These are phyloP conservation scores for Trichosurus vulpecula DNA, from an alignment of 2,797 vertebrate species.

Conservation along the genomic window DNA sequence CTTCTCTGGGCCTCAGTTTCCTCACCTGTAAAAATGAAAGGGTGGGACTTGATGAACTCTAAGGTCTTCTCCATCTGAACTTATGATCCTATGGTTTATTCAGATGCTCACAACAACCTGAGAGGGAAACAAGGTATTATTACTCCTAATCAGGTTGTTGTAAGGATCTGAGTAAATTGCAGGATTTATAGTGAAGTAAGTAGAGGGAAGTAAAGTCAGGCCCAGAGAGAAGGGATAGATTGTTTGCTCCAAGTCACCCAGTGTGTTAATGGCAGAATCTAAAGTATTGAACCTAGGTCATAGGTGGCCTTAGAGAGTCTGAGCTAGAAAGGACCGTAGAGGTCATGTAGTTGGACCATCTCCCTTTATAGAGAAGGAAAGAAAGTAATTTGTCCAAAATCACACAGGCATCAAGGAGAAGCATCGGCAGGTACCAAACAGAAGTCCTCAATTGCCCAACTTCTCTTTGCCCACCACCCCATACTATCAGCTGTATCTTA, in stretches of 20 bases:
- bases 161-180: background rate
- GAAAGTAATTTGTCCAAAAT: background rate
- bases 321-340: background rate
- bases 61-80: background rate
- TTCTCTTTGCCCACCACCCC: background rate
- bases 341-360: background rate
- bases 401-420: background rate
- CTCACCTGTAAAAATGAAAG: background rate
- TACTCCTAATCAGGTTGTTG: background rate
- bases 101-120: background rate
- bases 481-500: background rate
- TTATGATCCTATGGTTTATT: background rate
- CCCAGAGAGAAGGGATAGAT: background rate
- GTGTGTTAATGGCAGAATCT: background rate
- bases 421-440: background rate
- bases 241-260: background rate
- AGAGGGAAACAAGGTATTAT: background rate
- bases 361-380: background rate
- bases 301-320: background rate
- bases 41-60: background rate
- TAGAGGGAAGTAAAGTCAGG: background rate
- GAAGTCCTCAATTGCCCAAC: background rate
- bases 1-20: background rate
- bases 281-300: background rate
- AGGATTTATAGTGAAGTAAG: background rate